Percentiles rank a stretch among this genome's conserved stretches.
phyloP scores from a whole-genome alignment of 1,140 invertebrate species.

The Asbolus verrucosus region DNA sequence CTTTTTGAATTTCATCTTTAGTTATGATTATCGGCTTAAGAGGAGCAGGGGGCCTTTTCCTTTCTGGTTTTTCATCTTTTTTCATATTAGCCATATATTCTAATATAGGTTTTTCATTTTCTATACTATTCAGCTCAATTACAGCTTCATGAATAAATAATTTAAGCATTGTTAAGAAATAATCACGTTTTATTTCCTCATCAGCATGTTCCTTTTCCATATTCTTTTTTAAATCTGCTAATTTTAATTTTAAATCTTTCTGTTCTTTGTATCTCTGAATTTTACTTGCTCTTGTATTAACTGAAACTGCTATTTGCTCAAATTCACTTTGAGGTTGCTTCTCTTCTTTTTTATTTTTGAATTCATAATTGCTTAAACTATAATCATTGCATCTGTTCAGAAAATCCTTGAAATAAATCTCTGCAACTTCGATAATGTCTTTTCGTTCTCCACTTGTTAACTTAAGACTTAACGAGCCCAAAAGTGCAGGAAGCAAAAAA shows the following conservation, averaged over 20 bases:
- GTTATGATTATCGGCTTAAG: slow-evolving; percentile 95
- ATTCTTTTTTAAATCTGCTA: slow-evolving; percentile 74
- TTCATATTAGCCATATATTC: slow-evolving; percentile 75
- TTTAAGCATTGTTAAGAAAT: slow-evolving; percentile 83
- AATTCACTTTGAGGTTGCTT: slow-evolving; percentile 56
- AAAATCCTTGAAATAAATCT: slow-evolving; percentile 90
- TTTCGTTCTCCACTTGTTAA: slow-evolving; percentile 73
- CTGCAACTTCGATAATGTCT: slow-evolving; percentile 78
- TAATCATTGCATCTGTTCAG: slow-evolving; percentile 84
- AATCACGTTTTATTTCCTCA: slow-evolving; percentile 85
- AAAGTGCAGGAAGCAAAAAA: slow-evolving; percentile 83
- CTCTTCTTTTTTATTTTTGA: slow-evolving; percentile 33
- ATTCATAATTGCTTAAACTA: slow-evolving; percentile 72
- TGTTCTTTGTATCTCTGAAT: slow-evolving; percentile 83
- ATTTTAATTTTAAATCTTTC: slow-evolving; percentile 81
- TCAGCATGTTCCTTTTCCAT: slow-evolving; percentile 76
- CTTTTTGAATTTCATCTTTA: slow-evolving; percentile 88
- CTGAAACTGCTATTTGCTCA: slow-evolving; percentile 63
- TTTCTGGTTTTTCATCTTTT: slow-evolving; percentile 61
- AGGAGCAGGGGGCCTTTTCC: slow-evolving; percentile 66
- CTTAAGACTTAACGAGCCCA: slow-evolving; percentile 81
- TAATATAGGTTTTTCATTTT: slow-evolving; percentile 80
- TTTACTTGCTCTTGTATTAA: slow-evolving; percentile 76
- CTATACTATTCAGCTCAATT: slow-evolving; percentile 82
- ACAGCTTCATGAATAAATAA: slow-evolving; percentile 79